These are phyloP conservation scores for Cantharis nigra DNA, from an alignment of 2,888 invertebrate species.

Conservation along the genomic window DNA sequence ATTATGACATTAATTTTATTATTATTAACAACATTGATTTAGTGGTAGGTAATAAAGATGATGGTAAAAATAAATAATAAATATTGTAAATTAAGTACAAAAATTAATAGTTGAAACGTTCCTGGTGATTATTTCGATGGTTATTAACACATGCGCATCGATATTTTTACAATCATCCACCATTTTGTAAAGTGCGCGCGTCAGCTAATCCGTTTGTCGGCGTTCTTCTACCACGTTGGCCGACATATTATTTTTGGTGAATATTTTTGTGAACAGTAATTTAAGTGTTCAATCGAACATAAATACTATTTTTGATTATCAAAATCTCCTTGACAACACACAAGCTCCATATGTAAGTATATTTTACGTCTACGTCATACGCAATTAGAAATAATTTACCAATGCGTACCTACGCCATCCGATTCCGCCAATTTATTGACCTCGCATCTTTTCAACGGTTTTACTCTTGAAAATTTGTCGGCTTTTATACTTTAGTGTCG, in stretches of 20 bases:
- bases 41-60: too few relatives aligned
- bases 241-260: neutral
- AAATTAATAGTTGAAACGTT: neutral
- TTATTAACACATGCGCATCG: neutral
- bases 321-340: neutral
- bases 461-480: neutral
- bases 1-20: too few relatives aligned
- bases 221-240: neutral
- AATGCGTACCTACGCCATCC: neutral
- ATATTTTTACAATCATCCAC: neutral
- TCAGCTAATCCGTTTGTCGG: neutral
- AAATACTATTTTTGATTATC: neutral
- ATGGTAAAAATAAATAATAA: too few relatives aligned
- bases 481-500: neutral
- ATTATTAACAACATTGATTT: too few relatives aligned
- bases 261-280: neutral
- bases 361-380: neutral
- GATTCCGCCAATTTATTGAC: neutral
- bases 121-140: neutral
- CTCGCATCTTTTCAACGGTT: neutral
- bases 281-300: neutral
- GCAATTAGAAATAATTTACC: neutral
- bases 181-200: neutral
- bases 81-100: too few relatives aligned
- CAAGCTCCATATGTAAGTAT: neutral